phyloP scores from a whole-genome alignment of 1,140 invertebrate genomes.

The Saccostrea glomerata region DNA sequence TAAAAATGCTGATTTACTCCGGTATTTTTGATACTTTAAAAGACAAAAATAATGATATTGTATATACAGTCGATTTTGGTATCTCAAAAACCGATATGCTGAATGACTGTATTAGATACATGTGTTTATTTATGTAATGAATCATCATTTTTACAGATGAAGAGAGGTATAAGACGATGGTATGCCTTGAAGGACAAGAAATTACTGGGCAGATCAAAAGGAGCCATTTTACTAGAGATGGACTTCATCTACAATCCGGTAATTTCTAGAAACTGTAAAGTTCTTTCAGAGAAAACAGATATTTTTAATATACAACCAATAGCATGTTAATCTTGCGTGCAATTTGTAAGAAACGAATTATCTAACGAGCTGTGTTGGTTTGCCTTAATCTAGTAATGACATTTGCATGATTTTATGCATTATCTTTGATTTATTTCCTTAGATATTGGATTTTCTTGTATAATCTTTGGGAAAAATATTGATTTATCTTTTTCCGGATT shows the following conservation, averaged over 20 bases:
- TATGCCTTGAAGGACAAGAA: slow-evolving; percentile 98
- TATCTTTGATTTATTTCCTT: not conserved
- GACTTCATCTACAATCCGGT: slow-evolving; percentile 94
- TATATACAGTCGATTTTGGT: too few species aligned
- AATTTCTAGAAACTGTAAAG: slow-evolving; percentile 73
- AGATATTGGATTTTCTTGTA: not conserved
- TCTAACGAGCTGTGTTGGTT: not conserved
- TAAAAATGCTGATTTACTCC: not conserved
- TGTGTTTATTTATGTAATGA: too few species aligned
- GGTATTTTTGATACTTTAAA: too few species aligned
- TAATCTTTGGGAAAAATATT: not conserved
- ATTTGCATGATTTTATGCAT: slow-evolving; percentile 9
- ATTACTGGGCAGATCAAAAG: slow-evolving; percentile 91
- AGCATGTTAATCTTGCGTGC: slow-evolving; percentile 82
- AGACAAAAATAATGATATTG: too few species aligned
- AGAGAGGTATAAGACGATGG: slow-evolving; percentile 96
- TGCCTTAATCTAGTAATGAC: not conserved
- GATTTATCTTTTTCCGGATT: slow-evolving; percentile 49
- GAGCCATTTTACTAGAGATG: slow-evolving; percentile 96
- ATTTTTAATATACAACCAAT: slow-evolving; percentile 79
- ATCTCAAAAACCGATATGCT: too few species aligned
- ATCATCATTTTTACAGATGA: slow-evolving; percentile 82
- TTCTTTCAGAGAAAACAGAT: not conserved
- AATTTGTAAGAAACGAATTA: not conserved
- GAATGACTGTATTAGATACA: too few species aligned